Evolutionary conservation across 2,113 vertebrate genomes (phyloP).

Genomic region (Asarcornis scutulata): DNA sequence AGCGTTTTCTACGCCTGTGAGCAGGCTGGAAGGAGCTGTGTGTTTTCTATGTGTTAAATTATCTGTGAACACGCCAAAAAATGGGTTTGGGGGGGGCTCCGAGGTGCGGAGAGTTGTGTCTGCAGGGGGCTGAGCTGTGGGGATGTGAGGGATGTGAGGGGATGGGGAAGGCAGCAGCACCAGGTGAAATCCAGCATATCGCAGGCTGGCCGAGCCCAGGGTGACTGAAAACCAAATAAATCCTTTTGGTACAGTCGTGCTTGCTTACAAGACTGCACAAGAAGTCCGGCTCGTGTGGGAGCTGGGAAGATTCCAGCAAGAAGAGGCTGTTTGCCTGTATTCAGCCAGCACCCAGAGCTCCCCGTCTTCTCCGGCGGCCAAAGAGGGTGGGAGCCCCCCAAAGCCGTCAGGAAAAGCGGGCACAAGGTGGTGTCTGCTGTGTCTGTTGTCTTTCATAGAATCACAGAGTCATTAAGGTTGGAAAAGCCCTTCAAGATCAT

Average conservation of each 20-base stretch:
- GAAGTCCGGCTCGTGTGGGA: rapidly evolving
- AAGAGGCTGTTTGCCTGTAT: not conserved
- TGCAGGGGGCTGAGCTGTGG: too few relatives aligned
- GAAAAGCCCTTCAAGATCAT: too few relatives aligned
- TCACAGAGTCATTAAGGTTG: too few relatives aligned
- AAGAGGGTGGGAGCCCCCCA: rapidly evolving
- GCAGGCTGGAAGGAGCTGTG: too few relatives aligned
- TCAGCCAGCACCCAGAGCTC: not conserved
- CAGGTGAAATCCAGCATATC: not conserved
- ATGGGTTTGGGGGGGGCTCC: too few relatives aligned
- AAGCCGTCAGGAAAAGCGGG: not conserved
- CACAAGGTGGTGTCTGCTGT: not conserved
- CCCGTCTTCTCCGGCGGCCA: rapidly evolving
- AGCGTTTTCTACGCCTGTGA: too few relatives aligned
- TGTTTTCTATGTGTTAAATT: too few relatives aligned
- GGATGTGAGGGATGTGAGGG: too few relatives aligned
- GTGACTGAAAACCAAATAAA: not conserved
- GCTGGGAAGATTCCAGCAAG: rapidly evolving
- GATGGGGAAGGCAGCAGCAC: not conserved
- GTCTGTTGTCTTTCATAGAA: too few relatives aligned
- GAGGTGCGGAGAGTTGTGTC: too few relatives aligned
- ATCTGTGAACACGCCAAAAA: too few relatives aligned
- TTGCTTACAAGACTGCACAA: not conserved
- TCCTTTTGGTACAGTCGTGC: not conserved
- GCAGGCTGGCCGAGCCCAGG: not conserved